These are phyloP conservation scores for Nyctereutes procyonoides DNA, from an alignment of 2,113 vertebrate species.

Conservation along the genomic window DNA sequence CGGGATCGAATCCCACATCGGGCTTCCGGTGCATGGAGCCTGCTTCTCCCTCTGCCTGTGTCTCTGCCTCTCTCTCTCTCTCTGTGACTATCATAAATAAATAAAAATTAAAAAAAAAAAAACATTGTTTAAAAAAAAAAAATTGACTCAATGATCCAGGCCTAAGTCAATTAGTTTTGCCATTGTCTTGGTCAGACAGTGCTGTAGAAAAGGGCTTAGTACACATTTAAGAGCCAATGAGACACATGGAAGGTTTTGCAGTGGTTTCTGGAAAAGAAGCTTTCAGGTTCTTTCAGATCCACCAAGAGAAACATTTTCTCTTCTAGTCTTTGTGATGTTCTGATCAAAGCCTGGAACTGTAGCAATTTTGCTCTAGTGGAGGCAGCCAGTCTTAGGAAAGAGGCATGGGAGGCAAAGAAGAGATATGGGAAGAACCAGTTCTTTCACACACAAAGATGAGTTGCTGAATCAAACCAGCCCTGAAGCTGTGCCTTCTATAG, in stretches of 20 bases:
- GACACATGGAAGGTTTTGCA: not conserved
- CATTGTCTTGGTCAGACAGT: not conserved
- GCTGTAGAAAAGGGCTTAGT: not conserved
- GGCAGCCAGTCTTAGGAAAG: not conserved
- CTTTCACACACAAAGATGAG: rapidly evolving
- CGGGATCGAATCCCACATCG: too few relatives aligned
- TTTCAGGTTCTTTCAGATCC: not conserved
- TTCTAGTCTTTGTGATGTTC: not conserved
- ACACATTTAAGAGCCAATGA: not conserved
- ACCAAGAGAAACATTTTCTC: not conserved
- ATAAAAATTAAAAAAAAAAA: too few relatives aligned
- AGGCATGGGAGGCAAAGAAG: not conserved
- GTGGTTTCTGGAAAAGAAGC: not conserved
- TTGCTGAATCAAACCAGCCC: not conserved
- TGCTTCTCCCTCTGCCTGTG: too few relatives aligned
- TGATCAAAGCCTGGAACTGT: not conserved
- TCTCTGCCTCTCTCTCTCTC: too few relatives aligned
- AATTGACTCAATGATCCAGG: not conserved
- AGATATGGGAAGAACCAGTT: too few relatives aligned
- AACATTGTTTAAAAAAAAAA: too few relatives aligned
- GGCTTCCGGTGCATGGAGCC: too few relatives aligned
- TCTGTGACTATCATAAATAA: too few relatives aligned
- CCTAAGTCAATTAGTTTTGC: not conserved
- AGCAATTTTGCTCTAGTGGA: not conserved
- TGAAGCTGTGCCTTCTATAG: not conserved